phyloP scores from a whole-genome alignment of 1,140 invertebrate species.

The Cyclargus thomasi region DNA sequence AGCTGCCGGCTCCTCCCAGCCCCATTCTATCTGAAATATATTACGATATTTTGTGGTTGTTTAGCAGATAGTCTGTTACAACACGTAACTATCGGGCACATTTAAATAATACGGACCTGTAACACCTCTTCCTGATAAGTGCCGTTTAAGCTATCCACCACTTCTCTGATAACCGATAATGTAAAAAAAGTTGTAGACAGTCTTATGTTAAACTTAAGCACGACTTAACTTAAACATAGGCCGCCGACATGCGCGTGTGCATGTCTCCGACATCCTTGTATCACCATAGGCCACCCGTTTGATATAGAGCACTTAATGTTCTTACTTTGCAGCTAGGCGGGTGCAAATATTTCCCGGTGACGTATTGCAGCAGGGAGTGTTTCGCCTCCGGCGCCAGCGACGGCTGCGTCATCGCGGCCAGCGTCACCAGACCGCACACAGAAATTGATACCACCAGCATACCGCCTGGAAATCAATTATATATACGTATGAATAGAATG shows the following conservation, averaged over 20 bases:
- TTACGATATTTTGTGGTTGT: constrained; percentile 16
- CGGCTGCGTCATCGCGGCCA: constrained; percentile 91
- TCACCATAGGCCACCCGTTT: too few species aligned
- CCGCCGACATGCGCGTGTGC: too few species aligned
- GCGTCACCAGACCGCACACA: constrained; percentile 88
- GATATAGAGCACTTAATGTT: neutral
- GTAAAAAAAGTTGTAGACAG: too few species aligned
- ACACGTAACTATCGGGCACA: too few species aligned
- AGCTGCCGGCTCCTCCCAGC: constrained; percentile 90
- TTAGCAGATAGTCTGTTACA: too few species aligned
- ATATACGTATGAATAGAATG: neutral
- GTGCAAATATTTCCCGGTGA: constrained; percentile 92
- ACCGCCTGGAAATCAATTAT: constrained; percentile 75
- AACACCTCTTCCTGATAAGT: too few species aligned
- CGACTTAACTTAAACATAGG: too few species aligned
- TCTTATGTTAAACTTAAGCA: too few species aligned
- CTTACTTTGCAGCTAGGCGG: constrained; percentile 90
- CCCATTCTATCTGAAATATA: constrained; percentile 75
- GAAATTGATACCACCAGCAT: constrained; percentile 91
- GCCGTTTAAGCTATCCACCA: too few species aligned
- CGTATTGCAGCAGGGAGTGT: constrained; percentile 91
- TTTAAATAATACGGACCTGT: too few species aligned
- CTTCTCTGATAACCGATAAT: too few species aligned
- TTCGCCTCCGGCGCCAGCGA: constrained; percentile 90
- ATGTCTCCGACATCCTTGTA: too few species aligned